Percentiles rank a stretch among this genome's conserved stretches.
Conservation (phyloP, 2,888 invertebrate genomes). For the Hydriomena furcata region DNA sequence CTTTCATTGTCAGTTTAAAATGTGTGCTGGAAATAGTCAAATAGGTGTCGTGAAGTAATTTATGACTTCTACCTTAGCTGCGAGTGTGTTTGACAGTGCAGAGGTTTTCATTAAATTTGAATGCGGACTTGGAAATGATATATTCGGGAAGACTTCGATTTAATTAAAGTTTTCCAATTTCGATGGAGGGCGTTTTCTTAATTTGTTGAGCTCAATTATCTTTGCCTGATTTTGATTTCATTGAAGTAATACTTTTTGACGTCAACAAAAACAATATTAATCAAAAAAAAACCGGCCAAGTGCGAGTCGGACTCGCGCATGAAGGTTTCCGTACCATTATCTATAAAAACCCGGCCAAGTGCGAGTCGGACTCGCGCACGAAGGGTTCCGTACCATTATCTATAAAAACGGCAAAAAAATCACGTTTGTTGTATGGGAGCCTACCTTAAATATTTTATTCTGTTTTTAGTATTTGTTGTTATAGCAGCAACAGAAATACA, state of each 20-base stretch:
- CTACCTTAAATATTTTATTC: too few relatives aligned
- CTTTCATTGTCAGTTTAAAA: slow-evolving; percentile 63
- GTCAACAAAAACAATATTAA: too few relatives aligned
- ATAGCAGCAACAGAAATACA: too few relatives aligned
- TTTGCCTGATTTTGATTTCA: slow-evolving; percentile 9
- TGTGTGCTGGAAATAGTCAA: slow-evolving; percentile 61
- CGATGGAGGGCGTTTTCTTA: slow-evolving; percentile 5
- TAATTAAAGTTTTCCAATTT: slow-evolving; percentile 25
- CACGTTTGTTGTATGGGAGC: too few relatives aligned
- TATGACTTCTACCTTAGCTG: slow-evolving; percentile 49
- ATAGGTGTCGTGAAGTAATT: slow-evolving; percentile 53
- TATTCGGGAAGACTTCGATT: slow-evolving; percentile 29
- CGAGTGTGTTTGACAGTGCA: slow-evolving; percentile 30
- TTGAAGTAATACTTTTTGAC: slow-evolving; percentile 2
- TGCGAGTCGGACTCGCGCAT: too few relatives aligned
- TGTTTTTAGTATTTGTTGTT: too few relatives aligned
- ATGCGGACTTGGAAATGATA: slow-evolving; percentile 31
- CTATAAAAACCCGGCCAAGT: too few relatives aligned
- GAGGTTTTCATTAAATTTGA: slow-evolving; percentile 28
- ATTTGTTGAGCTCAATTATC: slow-evolving; percentile 17
- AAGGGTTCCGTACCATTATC: too few relatives aligned
- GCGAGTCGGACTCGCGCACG: too few relatives aligned
- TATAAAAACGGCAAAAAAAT: too few relatives aligned
- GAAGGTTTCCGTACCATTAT: too few relatives aligned
- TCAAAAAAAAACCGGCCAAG: too few relatives aligned